Evolutionary conservation across 2,797 vertebrate genomes (phyloP), one percentile per base, ranked within the genome.

Genomic region (Leptoclinus maculatus): DNA sequence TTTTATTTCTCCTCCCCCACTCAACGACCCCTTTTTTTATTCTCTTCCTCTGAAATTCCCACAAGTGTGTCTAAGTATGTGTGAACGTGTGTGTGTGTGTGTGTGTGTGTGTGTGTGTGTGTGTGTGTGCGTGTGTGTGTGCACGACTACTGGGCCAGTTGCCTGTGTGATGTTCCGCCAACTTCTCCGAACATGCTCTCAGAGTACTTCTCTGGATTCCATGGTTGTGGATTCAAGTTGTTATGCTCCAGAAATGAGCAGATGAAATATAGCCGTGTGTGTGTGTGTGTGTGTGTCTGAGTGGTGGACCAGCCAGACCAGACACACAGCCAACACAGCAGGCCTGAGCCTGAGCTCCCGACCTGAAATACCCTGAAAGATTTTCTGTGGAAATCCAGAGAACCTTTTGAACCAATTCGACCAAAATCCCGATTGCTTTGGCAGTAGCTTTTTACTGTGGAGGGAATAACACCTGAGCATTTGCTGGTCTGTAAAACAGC

Each of bases 161-260:
- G 82, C 80, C 79, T 82, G 85, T 91, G 86, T 93, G 93, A 93
- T 90, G 89, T 90, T 76, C 71, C 74, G 93, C 92, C 92, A 93
- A 75, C 78, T 90, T 83, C 80, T 80, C 65, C 83, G 66, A 82
- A 90, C 79, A 84, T 67, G 53, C 86, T 85, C 79, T 84, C 82
- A 67, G 74, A 82, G 83, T 79, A 84, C 80, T 83, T 83, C 80
- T 85, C 64, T 57, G 66, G 80, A 58, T 64, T 87, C 68, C 74
- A 38, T 25, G 66, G 74, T 74, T 83, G 69, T 79, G 71, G 81
- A 82, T 87, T 88, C 27, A 67, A 89, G 87, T 87, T 79, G 82
- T 86, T 74, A 85, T 87, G 68, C 78, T 81, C 59, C 84, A 88
- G 77, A 89, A 85, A 80, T 38, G 66, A 85, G 67, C 66, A 45